These are phyloP conservation scores for Drosophila borealis DNA, from an alignment of 2,888 invertebrate genomes.

Conservation along the genomic window DNA sequence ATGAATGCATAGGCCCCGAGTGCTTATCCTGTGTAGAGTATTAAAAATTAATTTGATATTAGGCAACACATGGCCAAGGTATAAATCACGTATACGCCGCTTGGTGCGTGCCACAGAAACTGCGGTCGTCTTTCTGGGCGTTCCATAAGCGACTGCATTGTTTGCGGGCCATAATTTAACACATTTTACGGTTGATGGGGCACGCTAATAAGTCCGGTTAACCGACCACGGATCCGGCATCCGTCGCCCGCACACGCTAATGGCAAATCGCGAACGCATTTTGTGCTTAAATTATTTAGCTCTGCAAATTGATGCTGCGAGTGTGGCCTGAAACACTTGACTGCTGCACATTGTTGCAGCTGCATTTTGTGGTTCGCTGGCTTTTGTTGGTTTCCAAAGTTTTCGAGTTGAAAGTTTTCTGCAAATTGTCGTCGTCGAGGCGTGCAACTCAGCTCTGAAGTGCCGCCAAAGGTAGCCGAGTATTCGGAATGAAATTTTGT, in stretches of 20 bases:
- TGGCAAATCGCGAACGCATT: conserved; percentile 30
- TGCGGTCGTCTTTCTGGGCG: conserved; percentile 4
- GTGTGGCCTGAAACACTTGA: conserved; percentile 33
- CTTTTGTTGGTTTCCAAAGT: conserved; percentile 38
- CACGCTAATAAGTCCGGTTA: conserved; percentile 43
- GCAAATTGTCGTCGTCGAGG: conserved; percentile 35
- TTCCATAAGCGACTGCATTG: conserved; percentile 28
- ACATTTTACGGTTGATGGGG: conserved; percentile 19
- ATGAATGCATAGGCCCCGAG: background rate
- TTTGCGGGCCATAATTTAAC: conserved; percentile 41
- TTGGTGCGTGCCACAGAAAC: conserved; percentile 35
- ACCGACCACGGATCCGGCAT: conserved; percentile 9
- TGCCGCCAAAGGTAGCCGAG: conserved; percentile 41
- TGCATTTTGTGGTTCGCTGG: conserved; percentile 49
- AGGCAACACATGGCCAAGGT: conserved; percentile 35
- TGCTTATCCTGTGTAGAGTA: background rate
- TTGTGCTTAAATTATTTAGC: conserved; percentile 52
- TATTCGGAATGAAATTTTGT: conserved; percentile 40
- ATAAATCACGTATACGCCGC: conserved; percentile 66
- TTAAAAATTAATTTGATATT: conserved; percentile 47
- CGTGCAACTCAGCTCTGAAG: conserved; percentile 12
- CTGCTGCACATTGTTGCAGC: conserved; percentile 29
- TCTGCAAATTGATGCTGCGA: conserved; percentile 50
- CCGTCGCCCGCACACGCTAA: background rate
- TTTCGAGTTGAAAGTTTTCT: conserved; percentile 42